Evolutionary conservation across 2,113 vertebrate species (phyloP).

Genomic region (Tympanuchus pallidicinctus): DNA sequence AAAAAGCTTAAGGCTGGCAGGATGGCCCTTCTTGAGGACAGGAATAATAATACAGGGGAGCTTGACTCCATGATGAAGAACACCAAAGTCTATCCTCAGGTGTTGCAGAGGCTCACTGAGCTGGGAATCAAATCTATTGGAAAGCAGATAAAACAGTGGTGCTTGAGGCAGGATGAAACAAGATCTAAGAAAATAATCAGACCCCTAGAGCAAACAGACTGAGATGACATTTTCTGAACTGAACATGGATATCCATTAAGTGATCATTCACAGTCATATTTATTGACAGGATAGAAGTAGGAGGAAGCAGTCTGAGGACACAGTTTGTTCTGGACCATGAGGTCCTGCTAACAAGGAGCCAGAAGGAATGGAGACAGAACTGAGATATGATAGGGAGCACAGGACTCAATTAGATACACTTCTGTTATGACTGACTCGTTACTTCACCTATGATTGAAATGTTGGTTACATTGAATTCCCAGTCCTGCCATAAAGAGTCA

Average conservation of each 20-base stretch:
- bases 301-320: neutral
- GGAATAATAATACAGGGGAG: slow-evolving; percentile 38
- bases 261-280: slow-evolving; percentile 40
- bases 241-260: slow-evolving; percentile 37
- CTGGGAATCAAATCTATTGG: slow-evolving; percentile 41
- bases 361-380: neutral
- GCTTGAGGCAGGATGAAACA: slow-evolving; percentile 51
- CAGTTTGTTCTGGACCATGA: neutral
- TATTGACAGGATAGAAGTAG: slow-evolving; percentile 33
- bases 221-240: slow-evolving; percentile 49
- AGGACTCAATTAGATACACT: neutral
- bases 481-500: neutral
- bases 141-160: slow-evolving; percentile 43
- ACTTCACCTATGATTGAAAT: neutral
- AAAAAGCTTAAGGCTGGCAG: neutral
- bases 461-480: neutral
- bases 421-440: neutral
- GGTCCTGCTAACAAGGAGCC: slow-evolving; percentile 10
- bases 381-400: neutral
- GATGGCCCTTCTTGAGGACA: neutral
- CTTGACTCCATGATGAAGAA: slow-evolving; percentile 18
- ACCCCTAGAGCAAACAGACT: slow-evolving; percentile 34
- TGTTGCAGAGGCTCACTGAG: slow-evolving; percentile 52
- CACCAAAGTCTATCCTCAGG: slow-evolving; percentile 57
- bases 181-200: slow-evolving; percentile 63